Conservation (phyloP, 2,888 invertebrate genomes). For the Gnatocerus cornutus region DNA sequence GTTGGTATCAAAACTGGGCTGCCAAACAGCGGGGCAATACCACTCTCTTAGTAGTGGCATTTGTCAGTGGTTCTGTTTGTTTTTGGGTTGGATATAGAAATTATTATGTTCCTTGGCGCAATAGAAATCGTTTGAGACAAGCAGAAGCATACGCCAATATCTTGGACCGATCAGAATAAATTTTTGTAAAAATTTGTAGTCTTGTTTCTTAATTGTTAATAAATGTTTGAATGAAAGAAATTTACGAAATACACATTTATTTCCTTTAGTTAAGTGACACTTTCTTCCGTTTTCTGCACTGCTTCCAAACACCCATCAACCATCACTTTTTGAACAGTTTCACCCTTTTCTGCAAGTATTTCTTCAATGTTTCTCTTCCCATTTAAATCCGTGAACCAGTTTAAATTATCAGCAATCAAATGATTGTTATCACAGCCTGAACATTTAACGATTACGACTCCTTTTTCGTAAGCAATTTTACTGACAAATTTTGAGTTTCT, state of each 20-base stretch:
- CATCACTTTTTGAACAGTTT: conserved; percentile 78
- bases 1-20: conserved; percentile 50
- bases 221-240: background rate
- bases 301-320: conserved; percentile 56
- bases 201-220: background rate
- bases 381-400: conserved; percentile 91
- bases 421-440: conserved; percentile 91
- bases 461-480: conserved; percentile 87
- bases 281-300: background rate
- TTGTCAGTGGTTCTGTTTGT: conserved; percentile 45
- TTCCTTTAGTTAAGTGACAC: background rate
- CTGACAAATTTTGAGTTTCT: conserved; percentile 88
- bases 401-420: conserved; percentile 95
- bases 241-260: background rate
- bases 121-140: conserved; percentile 2
- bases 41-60: conserved; percentile 49
- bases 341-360: conserved; percentile 90
- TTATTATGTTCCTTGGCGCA: conserved; percentile 52
- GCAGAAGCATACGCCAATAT: conserved; percentile 23
- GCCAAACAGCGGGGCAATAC: conserved; percentile 54
- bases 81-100: conserved; percentile 49
- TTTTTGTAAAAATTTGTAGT: background rate
- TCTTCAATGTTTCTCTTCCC: conserved; percentile 91
- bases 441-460: conserved; percentile 94
- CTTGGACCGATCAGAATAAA: background rate